Percentiles rank a stretch among this genome's conserved stretches.
Evolutionary conservation across 23 tunicate genomes (phyloP).

Genomic region (Phallusia fumigata): DNA sequence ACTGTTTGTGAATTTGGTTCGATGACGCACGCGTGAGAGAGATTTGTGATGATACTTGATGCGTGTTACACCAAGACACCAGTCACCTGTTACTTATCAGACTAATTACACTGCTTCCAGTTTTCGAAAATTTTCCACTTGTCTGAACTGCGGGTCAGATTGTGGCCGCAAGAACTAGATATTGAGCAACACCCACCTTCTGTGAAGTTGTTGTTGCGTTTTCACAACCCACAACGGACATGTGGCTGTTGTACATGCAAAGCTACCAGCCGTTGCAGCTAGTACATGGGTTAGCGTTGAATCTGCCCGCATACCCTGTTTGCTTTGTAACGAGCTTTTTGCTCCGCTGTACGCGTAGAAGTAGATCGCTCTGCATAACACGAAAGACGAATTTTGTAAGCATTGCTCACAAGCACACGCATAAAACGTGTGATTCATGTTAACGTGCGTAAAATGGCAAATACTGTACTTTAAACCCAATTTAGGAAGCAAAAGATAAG

Average conservation of each 20-base stretch:
- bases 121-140: not conserved
- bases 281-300: constrained; percentile 33
- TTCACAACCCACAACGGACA: constrained; percentile 84
- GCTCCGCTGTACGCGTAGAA: constrained; percentile 50
- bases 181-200: constrained; percentile 31
- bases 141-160: not conserved
- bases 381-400: no score
- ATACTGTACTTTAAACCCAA: no score
- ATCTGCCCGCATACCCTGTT: constrained; percentile 20
- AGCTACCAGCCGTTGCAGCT: constrained; percentile 56
- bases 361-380: constrained; percentile 35
- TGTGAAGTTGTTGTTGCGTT: constrained; percentile 73
- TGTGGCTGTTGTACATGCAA: constrained; percentile 57
- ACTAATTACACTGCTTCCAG: no score
- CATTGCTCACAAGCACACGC: no score
- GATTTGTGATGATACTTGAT: no score
- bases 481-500: no score
- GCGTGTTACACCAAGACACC: no score
- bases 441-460: no score
- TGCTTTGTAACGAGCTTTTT: constrained; percentile 26
- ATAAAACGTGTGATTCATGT: no score
- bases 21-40: no score
- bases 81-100: no score
- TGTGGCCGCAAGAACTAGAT: not conserved
- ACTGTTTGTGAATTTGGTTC: no score